Conservation (phyloP, 1,140 invertebrate genomes). For the Bombus waltoni region DNA sequence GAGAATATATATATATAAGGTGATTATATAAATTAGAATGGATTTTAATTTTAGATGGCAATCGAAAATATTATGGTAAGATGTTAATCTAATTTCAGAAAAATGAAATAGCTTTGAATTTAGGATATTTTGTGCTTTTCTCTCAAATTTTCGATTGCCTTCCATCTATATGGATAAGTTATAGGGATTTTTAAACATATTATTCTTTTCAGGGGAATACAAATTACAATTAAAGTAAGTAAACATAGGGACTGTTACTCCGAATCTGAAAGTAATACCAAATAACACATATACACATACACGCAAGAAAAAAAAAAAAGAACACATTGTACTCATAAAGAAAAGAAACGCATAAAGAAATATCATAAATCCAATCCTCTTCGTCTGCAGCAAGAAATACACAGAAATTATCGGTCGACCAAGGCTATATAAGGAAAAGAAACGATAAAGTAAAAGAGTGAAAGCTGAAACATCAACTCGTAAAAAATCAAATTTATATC, state of each 20-base stretch:
- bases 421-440: slow-evolving; percentile 2
- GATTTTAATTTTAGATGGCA: neutral
- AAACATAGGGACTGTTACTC: neutral
- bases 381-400: neutral
- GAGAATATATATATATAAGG: neutral
- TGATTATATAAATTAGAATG: neutral
- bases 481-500: neutral
- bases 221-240: neutral
- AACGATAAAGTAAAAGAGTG: neutral
- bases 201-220: neutral
- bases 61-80: neutral
- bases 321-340: neutral
- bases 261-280: neutral
- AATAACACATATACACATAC: neutral
- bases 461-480: neutral
- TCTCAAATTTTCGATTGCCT: neutral
- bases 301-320: neutral
- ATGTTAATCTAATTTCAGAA: too few relatives aligned
- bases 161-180: neutral
- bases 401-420: neutral
- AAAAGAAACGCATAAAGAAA: neutral
- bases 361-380: slow-evolving; percentile 1
- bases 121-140: neutral
- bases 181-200: neutral
- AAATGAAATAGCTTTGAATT: too few relatives aligned